Evolutionary conservation across 2,888 invertebrate genomes (phyloP).

Genomic region (Mythimna albipuncta): DNA sequence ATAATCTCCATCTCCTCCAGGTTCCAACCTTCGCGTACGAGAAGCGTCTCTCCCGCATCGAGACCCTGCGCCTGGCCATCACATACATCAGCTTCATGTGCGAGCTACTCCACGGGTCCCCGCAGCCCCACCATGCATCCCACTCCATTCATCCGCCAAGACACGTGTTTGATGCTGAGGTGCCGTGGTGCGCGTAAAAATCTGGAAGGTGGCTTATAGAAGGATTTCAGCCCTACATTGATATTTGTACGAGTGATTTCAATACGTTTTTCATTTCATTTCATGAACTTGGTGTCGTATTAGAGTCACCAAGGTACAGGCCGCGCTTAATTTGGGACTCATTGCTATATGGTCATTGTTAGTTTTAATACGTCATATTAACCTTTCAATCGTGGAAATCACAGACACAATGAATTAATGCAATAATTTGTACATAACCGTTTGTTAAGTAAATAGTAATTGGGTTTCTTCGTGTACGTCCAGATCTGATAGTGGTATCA

Average conservation of each 20-base stretch:
- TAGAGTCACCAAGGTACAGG: too few relatives aligned
- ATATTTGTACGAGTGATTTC: constrained; percentile 16
- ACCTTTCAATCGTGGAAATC: too few relatives aligned
- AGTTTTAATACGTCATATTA: too few relatives aligned
- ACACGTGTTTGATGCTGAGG: constrained; percentile 87
- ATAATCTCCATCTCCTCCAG: constrained; percentile 76
- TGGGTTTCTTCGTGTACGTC: too few relatives aligned
- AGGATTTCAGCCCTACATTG: background rate
- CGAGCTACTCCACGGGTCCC: constrained; percentile 94
- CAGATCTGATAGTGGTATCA: too few relatives aligned
- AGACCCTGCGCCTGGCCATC: constrained; percentile 98
- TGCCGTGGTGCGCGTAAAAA: constrained; percentile 86
- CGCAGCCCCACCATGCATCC: constrained; percentile 83
- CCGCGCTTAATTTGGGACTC: too few relatives aligned
- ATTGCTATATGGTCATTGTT: too few relatives aligned
- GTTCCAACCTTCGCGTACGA: constrained; percentile 99
- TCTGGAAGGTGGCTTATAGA: background rate
- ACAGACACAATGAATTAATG: too few relatives aligned
- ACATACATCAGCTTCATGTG: constrained; percentile 99
- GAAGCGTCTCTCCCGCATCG: constrained; percentile 98
- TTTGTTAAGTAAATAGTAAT: too few relatives aligned
- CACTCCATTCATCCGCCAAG: constrained; percentile 79
- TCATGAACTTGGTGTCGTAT: too few relatives aligned
- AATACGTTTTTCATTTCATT: background rate
- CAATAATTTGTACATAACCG: too few relatives aligned